Evolutionary conservation across 2,113 vertebrate species (phyloP).

Genomic region (Manacus vitellinus): DNA sequence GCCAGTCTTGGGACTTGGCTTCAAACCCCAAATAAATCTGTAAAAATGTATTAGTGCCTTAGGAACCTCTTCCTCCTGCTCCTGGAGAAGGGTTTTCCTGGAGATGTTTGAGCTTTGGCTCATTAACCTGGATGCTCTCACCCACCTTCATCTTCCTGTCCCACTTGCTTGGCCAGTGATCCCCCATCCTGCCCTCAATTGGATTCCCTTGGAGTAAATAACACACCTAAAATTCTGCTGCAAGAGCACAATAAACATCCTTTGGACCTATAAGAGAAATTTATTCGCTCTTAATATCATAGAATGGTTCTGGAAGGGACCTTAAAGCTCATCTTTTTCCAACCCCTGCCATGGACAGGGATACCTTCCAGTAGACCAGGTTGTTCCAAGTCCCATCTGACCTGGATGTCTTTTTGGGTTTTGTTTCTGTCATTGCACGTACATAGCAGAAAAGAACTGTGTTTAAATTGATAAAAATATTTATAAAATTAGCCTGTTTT

Average conservation of each 20-base stretch:
- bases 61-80: not conserved
- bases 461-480: not conserved
- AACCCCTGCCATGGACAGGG: not conserved
- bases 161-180: not conserved
- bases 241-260: not conserved
- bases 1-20: constrained; percentile 19
- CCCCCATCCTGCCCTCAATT: fast-evolving
- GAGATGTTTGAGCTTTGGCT: not conserved
- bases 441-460: not conserved
- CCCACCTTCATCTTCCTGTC: not conserved
- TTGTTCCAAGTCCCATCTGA: not conserved
- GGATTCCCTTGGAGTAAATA: not conserved
- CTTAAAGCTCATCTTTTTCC: not conserved
- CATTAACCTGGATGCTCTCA: not conserved
- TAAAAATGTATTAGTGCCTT: not conserved
- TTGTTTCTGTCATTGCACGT: not conserved
- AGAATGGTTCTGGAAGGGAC: not conserved
- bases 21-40: constrained; percentile 47
- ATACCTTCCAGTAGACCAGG: not conserved
- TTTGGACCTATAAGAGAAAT: not conserved
- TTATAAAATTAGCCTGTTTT: not conserved
- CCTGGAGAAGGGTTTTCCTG: not conserved
- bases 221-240: not conserved
- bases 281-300: fast-evolving
- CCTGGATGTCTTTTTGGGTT: not conserved